A percentile compares a stretch with the other conserved stretches of the same genome.
phyloP scores from a whole-genome alignment of 2,888 invertebrate species.

The Auanema freiburgensis region DNA sequence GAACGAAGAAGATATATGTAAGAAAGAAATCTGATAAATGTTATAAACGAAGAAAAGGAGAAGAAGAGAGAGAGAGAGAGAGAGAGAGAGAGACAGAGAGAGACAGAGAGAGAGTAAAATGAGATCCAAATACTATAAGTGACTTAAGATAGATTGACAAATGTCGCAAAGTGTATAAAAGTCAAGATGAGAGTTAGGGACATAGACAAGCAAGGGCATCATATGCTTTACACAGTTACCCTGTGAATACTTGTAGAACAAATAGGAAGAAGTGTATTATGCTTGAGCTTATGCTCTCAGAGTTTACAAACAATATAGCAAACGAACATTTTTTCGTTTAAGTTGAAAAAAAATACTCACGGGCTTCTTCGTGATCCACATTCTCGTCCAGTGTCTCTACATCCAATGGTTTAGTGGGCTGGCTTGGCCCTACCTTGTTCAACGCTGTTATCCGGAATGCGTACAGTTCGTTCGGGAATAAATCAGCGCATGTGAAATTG shows the following conservation, averaged over 20 bases:
- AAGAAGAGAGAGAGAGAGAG: conserved; percentile 19
- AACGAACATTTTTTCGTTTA: too few species aligned
- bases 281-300: conserved; percentile 1
- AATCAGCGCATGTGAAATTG: conserved; percentile 25
- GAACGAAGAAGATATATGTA: conserved; percentile 5
- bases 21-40: not conserved
- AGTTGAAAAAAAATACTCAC: too few species aligned
- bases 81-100: conserved; percentile 18
- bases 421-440: conserved; percentile 32
- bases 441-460: conserved; percentile 45
- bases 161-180: too few species aligned
- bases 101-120: conserved; percentile 4
- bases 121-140: not conserved
- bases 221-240: too few species aligned
- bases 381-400: conserved; percentile 30
- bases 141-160: too few species aligned
- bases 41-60: conserved; percentile 6
- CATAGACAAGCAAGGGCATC: too few species aligned
- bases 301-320: too few species aligned
- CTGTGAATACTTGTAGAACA: not conserved
- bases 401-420: conserved; percentile 31
- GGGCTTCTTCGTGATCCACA: conserved; percentile 11
- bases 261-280: conserved; percentile 3
- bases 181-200: too few species aligned
- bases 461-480: conserved; percentile 44